Conservation (phyloP, 2,797 vertebrate genomes). For the Pseudochromis fuscus region DNA sequence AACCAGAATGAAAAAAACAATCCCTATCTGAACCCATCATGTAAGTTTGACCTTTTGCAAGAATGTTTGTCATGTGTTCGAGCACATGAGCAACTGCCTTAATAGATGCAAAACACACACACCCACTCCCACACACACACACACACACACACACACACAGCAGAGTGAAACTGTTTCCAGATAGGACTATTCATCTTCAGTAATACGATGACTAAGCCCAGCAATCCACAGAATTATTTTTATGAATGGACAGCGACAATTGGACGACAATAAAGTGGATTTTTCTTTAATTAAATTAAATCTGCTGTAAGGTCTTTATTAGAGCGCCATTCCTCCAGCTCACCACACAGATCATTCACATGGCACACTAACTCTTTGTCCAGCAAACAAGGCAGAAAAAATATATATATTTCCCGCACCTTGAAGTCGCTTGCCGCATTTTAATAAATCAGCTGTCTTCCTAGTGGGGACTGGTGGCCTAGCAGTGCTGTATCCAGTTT, state of each 20-base stretch:
- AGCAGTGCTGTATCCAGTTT: constrained; percentile 57
- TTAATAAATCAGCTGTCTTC: constrained; percentile 57
- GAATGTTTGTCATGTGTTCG: constrained; percentile 55
- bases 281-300: constrained; percentile 57
- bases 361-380: constrained; percentile 58
- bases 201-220: constrained; percentile 33
- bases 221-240: constrained; percentile 52
- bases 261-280: constrained; percentile 43
- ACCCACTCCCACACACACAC: constrained; percentile 11
- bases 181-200: constrained; percentile 45
- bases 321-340: constrained; percentile 29
- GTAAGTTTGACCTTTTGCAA: constrained; percentile 44
- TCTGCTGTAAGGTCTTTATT: constrained; percentile 38
- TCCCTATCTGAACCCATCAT: constrained; percentile 31
- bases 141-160: constrained; percentile 19
- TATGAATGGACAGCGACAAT: constrained; percentile 61
- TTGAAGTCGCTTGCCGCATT: constrained; percentile 39
- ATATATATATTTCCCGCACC: constrained; percentile 49
- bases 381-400: constrained; percentile 45
- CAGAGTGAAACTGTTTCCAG: constrained; percentile 18
- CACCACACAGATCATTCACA: constrained; percentile 32
- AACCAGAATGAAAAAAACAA: neutral
- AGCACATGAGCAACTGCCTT: constrained; percentile 35
- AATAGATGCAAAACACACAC: constrained; percentile 16
- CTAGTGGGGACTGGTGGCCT: constrained; percentile 37